phyloP scores from a whole-genome alignment of 2,888 invertebrate genomes.

The Macrophya annulata region DNA sequence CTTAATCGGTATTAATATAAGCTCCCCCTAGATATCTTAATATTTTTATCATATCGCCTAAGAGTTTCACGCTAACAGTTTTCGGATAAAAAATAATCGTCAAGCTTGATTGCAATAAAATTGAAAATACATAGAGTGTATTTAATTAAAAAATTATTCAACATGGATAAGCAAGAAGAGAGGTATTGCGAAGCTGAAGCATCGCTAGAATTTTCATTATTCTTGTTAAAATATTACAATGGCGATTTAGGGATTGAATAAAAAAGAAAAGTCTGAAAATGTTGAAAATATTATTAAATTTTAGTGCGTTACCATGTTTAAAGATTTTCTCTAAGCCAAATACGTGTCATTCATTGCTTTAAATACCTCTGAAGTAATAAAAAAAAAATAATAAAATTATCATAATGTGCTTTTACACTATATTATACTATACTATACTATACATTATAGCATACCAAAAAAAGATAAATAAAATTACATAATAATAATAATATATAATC shows the following conservation, averaged over 20 bases:
- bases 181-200: neutral
- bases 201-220: neutral
- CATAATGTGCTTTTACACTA: slow-evolving; percentile 51
- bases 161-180: neutral
- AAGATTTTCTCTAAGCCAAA: slow-evolving; percentile 1
- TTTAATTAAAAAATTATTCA: neutral
- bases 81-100: neutral
- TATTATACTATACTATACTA: slow-evolving; percentile 25
- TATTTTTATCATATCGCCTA: neutral
- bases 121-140: neutral
- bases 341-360: slow-evolving; percentile 46
- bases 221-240: neutral
- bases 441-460: slow-evolving; percentile 47
- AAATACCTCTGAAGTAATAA: slow-evolving; percentile 25
- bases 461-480: neutral
- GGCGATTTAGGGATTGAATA: neutral
- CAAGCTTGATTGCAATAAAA: neutral
- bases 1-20: slow-evolving; percentile 25
- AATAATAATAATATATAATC: slow-evolving; percentile 49
- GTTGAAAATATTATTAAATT: slow-evolving; percentile 1
- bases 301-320: neutral
- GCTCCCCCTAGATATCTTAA: neutral
- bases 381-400: slow-evolving; percentile 28
- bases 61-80: neutral
- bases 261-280: neutral